Base-by-base conservation (phyloP, 30 jellyfish, hydroid and myxozoan genomes). In the Turritopsis dohrnii region DNA sequence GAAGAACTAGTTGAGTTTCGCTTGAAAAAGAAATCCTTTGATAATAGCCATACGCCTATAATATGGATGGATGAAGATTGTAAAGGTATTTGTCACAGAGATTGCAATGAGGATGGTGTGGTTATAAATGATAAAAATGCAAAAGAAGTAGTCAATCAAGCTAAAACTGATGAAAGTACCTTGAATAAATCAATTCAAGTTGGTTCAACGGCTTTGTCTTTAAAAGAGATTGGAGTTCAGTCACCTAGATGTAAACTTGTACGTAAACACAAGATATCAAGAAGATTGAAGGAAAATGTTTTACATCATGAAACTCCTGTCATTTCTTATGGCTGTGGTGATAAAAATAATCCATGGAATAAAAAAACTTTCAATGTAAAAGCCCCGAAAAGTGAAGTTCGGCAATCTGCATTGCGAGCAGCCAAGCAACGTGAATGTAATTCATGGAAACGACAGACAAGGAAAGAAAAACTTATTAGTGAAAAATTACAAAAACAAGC, bases 281-380 rank as follows among this genome's bases (percentile, higher is more conserved):
- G 28, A 18, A 77, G 53, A 52, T 30, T 60, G 5, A 77, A 77
- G 18, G 72, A 7, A 52, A 29, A n/a, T 28, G 21, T 25, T 28
- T 1, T n/a, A 22, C 29, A 25, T 52, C 87, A 80, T 80, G 82
- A 80, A n/a, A 80, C 13, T 21, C 87, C 87, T 18, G 21, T 80
- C 20, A 80, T 80, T 24, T 31, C 79, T 22, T 80, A 80, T 53
- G 87, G 87, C 27, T 65, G 87, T 30, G 79, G 53, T 80, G 87
- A 80, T 80, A 65, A 52, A 21, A 24, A 81, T 25, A 31, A 81
- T n/a, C 26, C 65, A 17, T 31, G 26, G 53, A 71, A 65, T 16
- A 80, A 80, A 26, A 80, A 65, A 53, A 80, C 87, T 16, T 80
- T 52, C 20, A 80, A 80, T 80, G 82, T 80, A 13, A 80, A 80